These are phyloP conservation scores for Hydraecia micacea DNA, from an alignment of 2,888 invertebrate species.

Conservation along the genomic window DNA sequence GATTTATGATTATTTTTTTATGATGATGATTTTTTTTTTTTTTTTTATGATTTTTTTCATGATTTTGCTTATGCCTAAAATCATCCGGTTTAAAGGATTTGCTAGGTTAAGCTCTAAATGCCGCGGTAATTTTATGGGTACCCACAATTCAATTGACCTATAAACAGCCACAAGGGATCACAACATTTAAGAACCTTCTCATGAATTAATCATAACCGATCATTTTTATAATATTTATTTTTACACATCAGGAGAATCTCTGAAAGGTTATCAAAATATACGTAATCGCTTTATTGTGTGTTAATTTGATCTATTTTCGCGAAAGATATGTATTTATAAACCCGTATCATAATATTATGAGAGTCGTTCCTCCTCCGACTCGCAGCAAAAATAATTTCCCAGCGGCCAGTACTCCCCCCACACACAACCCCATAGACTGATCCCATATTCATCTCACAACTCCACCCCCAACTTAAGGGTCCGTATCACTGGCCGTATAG, in stretches of 20 bases:
- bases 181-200: neutral
- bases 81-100: neutral
- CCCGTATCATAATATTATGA: neutral
- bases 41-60: too few species aligned
- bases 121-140: neutral
- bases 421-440: conserved; percentile 39
- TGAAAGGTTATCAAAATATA: neutral
- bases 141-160: neutral
- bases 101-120: neutral
- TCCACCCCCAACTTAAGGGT: conserved; percentile 61
- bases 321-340: neutral
- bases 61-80: neutral
- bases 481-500: conserved; percentile 59
- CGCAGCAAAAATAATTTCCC: conserved; percentile 42
- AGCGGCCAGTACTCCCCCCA: conserved; percentile 24
- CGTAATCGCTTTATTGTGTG: neutral
- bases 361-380: neutral
- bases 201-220: neutral
- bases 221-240: neutral
- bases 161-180: neutral
- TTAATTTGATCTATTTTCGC: neutral
- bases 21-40: too few species aligned
- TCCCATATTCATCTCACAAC: conserved; percentile 64
- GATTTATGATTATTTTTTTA: too few species aligned
- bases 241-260: too few species aligned